These are phyloP conservation scores for Channallabes apus DNA, from an alignment of 2,797 vertebrate species.

Conservation along the genomic window DNA sequence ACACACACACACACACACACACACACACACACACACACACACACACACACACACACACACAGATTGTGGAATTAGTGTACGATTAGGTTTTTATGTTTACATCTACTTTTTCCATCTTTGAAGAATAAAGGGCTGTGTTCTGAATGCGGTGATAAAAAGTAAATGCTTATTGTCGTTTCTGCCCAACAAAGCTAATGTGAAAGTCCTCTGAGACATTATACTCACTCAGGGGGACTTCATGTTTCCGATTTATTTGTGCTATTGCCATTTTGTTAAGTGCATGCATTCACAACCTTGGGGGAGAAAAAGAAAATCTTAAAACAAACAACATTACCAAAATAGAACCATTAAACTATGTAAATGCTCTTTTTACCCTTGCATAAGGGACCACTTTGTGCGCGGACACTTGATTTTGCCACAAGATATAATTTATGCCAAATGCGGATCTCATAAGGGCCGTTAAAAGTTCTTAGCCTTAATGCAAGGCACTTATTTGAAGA, in stretches of 20 bases:
- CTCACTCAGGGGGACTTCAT: background rate
- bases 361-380: conserved; percentile 56
- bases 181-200: conserved; percentile 14
- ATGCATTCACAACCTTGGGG: conserved; percentile 33
- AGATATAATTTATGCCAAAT: conserved; percentile 38
- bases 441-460: conserved; percentile 32
- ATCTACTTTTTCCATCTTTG: background rate
- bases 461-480: conserved; percentile 50
- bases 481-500: conserved; percentile 35
- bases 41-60: background rate
- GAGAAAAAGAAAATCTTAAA: conserved; percentile 6
- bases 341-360: conserved; percentile 50
- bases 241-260: conserved; percentile 38
- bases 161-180: conserved; percentile 1
- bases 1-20: background rate
- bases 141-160: conserved; percentile 16
- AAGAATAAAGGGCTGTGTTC: background rate
- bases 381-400: conserved; percentile 49
- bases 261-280: conserved; percentile 45
- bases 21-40: background rate
- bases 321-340: conserved; percentile 38
- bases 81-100: background rate
- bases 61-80: too few relatives aligned
- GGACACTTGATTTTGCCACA: conserved; percentile 62
- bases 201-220: background rate